Evolutionary conservation across 2,113 vertebrate species (phyloP), one percentile per base, ranked within the genome.

Genomic region (Prochilodus magdalenae): DNA sequence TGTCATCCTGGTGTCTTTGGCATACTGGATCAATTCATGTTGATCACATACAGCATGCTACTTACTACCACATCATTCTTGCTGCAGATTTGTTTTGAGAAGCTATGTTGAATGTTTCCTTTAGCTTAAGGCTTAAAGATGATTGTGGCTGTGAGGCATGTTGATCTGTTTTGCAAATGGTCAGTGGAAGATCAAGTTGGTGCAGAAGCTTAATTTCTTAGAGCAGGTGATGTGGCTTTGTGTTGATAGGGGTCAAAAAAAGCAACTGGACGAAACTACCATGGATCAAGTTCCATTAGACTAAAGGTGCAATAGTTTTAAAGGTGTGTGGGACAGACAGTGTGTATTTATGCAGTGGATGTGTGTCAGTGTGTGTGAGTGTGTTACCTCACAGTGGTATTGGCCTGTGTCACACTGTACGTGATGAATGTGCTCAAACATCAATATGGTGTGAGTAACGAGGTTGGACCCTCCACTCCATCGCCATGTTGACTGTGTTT

Each of bases 371-470:
- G 16, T 65, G 20, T 66, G 53, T 66, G 15, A 16, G 73, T 83
- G 62, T 22, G 40, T 62, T 16, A 62, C 30, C 44, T 75, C 36
- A 74, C 70, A 77, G 57, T 47, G 70, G 85, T 55, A 82, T 51
- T 83, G 80, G 79, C 65, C 77, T 24, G 2, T 84, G 85, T 86
- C 83, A 89, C 69, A 73, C 29, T 5, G 60, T 14, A 67, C 7
- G 71, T 89, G 87, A 90, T 87, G 77, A 87, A 90, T 89, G 82
- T 89, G 85, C 73, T 89, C 84, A 87, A 87, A 90, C 77, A 70
- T 83, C 85, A 86, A 84, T 87, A 81, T 72, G 63, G 75, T 76
- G 73, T 89, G 85, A 89, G 83, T 88, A 82, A 88, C 80, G 63
- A 80, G 12, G 71, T 83, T 77, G 63, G 76, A 49, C 72, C 71